Evolutionary conservation across 2,113 vertebrate species (phyloP).

Genomic region (Reinhardtius hippoglossoides): DNA sequence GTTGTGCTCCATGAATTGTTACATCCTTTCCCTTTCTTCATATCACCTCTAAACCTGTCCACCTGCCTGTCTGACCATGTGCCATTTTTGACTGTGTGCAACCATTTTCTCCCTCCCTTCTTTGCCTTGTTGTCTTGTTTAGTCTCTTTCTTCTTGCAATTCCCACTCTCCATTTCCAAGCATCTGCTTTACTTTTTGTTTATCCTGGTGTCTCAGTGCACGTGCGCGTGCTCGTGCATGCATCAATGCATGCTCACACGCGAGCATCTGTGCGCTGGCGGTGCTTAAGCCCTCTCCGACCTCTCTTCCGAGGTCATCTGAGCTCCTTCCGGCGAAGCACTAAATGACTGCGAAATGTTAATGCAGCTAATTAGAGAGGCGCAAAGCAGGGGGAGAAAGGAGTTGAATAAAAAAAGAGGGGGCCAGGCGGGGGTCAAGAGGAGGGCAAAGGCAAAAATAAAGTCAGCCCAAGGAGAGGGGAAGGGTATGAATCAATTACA

Average conservation of each 20-base stretch:
- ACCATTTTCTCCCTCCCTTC: neutral
- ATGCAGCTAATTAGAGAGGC: slow-evolving; percentile 78
- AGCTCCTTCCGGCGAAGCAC: slow-evolving; percentile 65
- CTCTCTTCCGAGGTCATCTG: slow-evolving; percentile 67
- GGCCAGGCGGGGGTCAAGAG: slow-evolving; percentile 61
- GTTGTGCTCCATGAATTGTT: slow-evolving; percentile 18
- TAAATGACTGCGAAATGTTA: slow-evolving; percentile 79
- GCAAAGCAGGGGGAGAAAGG: slow-evolving; percentile 45
- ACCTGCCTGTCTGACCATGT: neutral
- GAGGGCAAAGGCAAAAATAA: slow-evolving; percentile 68
- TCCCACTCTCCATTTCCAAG: slow-evolving; percentile 8
- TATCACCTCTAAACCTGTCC: neutral
- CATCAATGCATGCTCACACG: slow-evolving; percentile 24
- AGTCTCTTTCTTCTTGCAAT: neutral
- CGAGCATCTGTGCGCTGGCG: slow-evolving; percentile 40
- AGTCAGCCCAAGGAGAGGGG: slow-evolving; percentile 63
- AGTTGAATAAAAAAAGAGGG: slow-evolving; percentile 46
- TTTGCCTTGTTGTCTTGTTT: neutral
- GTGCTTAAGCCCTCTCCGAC: slow-evolving; percentile 63
- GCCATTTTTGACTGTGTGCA: neutral
- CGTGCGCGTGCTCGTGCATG: slow-evolving; percentile 6
- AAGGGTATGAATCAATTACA: slow-evolving; percentile 69
- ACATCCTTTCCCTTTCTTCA: slow-evolving; percentile 18
- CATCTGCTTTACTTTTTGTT: slow-evolving; percentile 38
- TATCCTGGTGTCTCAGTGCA: slow-evolving; percentile 6